phyloP scores from a whole-genome alignment of 2,113 vertebrate genomes.

The Jaculus jaculus region DNA sequence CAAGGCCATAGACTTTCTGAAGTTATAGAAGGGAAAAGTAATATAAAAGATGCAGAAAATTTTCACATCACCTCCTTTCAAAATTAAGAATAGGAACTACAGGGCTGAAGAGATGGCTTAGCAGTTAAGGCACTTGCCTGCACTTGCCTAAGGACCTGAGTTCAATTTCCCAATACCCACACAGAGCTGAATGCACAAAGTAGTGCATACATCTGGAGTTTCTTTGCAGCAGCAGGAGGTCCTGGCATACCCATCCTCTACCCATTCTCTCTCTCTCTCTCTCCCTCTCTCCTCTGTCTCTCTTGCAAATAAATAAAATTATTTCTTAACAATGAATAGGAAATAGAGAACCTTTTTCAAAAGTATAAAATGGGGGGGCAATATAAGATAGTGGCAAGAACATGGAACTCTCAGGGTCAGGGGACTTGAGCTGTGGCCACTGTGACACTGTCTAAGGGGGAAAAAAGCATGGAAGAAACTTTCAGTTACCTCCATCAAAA shows the following conservation, averaged over 20 bases:
- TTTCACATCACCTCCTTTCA: conserved; percentile 17
- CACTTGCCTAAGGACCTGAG: too few relatives aligned
- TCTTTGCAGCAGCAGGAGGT: too few relatives aligned
- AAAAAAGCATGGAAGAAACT: background rate
- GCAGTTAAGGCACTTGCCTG: too few relatives aligned
- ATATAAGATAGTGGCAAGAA: background rate
- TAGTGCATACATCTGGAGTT: too few relatives aligned
- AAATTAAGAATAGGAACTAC: conserved; percentile 38
- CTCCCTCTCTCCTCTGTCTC: too few relatives aligned
- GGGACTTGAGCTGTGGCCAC: background rate
- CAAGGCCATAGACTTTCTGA: background rate
- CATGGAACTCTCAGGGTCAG: background rate
- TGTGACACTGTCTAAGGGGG: background rate
- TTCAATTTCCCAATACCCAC: too few relatives aligned
- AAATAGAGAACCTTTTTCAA: background rate
- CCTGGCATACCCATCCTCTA: too few relatives aligned
- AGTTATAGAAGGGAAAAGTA: background rate
- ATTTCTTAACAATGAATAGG: too few relatives aligned
- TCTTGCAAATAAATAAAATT: too few relatives aligned
- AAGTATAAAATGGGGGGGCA: background rate
- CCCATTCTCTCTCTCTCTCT: too few relatives aligned
- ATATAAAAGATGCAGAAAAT: conserved; percentile 20
- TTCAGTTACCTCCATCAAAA: background rate
- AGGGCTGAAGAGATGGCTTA: background rate
- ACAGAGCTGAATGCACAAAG: too few relatives aligned